These are phyloP conservation scores for Gymnogyps californianus DNA, from an alignment of 2,113 vertebrate genomes.

Conservation along the genomic window DNA sequence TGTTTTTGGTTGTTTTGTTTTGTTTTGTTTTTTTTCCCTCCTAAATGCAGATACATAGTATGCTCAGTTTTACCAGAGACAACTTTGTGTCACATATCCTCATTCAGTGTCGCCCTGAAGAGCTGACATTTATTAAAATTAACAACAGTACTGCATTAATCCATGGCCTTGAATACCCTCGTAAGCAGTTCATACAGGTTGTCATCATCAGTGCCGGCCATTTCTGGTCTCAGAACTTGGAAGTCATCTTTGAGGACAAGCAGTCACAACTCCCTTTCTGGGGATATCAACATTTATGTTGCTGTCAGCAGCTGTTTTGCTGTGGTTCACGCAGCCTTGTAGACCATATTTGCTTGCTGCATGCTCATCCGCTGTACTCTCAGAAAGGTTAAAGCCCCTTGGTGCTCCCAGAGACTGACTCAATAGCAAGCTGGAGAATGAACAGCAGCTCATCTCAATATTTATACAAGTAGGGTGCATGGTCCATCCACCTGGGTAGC, in stretches of 20 bases:
- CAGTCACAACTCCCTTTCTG: not conserved
- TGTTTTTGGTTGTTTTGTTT: not conserved
- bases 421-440: not conserved
- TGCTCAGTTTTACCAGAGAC: not conserved
- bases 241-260: not conserved
- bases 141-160: not conserved
- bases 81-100: not conserved
- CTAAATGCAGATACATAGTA: not conserved
- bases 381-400: not conserved
- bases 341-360: not conserved
- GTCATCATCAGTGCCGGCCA: not conserved
- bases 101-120: not conserved
- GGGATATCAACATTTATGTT: not conserved
- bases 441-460: not conserved
- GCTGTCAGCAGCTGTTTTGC: not conserved
- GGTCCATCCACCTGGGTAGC: no score
- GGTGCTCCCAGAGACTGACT: not conserved
- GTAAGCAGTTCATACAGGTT: not conserved
- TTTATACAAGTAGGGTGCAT: not conserved
- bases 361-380: not conserved
- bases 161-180: accelerated
- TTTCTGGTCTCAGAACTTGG: not conserved
- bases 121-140: not conserved
- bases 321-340: not conserved
- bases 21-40: not conserved